Conservation (phyloP, 1,140 invertebrate species). For the Drosophila aff. region DNA sequence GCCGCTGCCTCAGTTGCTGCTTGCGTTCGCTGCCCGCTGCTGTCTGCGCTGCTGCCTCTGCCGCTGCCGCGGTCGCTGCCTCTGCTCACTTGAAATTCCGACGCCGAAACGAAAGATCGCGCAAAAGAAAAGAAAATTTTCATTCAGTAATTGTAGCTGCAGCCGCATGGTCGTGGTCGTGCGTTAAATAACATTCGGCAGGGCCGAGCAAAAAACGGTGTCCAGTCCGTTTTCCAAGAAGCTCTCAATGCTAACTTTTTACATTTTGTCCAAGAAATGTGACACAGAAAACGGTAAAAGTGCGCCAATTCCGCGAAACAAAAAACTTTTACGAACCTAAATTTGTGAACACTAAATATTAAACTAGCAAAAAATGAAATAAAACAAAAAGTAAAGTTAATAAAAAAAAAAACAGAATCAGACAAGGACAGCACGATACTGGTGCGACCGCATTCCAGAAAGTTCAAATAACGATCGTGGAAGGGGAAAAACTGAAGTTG, state of each 20-base stretch:
- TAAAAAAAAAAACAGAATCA: slow-evolving; percentile 24
- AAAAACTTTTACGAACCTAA: neutral
- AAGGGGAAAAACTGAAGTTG: slow-evolving; percentile 67
- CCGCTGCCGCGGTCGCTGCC: slow-evolving; percentile 13
- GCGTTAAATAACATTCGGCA: slow-evolving; percentile 7
- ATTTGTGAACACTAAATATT: slow-evolving; percentile 11
- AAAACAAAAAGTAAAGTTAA: slow-evolving; percentile 18
- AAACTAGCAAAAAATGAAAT: slow-evolving; percentile 25
- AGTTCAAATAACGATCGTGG: slow-evolving; percentile 74
- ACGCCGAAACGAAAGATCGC: slow-evolving; percentile 71
- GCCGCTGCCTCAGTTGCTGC: slow-evolving; percentile 3
- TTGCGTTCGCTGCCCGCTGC: slow-evolving; percentile 10
- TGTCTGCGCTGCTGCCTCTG: slow-evolving; percentile 9
- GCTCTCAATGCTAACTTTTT: slow-evolving; percentile 3
- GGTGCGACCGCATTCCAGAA: slow-evolving; percentile 80
- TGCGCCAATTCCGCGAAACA: slow-evolving; percentile 5
- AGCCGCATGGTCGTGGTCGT: slow-evolving; percentile 40
- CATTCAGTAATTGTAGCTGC: slow-evolving; percentile 44
- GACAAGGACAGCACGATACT: slow-evolving; percentile 57
- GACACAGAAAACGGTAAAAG: slow-evolving; percentile 5
- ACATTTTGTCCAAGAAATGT: slow-evolving; percentile 5
- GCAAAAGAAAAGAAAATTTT: slow-evolving; percentile 80
- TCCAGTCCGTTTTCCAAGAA: slow-evolving; percentile 10
- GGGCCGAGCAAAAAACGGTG: slow-evolving; percentile 3
- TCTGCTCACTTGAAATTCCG: slow-evolving; percentile 29